These are phyloP conservation scores for Xenopus petersii DNA, from an alignment of 2,797 vertebrate genomes.

Conservation along the genomic window DNA sequence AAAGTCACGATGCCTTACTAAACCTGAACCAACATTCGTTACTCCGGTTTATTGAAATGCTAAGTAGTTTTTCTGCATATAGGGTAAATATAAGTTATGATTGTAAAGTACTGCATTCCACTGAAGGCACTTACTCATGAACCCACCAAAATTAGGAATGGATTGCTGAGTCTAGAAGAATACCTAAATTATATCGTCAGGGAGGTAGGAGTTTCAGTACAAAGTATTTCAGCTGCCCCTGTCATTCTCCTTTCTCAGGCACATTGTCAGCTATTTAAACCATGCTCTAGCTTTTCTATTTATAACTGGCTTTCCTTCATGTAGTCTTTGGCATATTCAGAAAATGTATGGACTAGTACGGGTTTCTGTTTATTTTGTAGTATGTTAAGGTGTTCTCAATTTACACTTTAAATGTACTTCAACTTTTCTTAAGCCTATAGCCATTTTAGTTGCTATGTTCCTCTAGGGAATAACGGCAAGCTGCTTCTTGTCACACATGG, in stretches of 20 bases:
- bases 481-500: no score
- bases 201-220: constrained; percentile 64
- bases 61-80: no score
- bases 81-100: no score
- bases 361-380: neutral
- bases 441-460: no score
- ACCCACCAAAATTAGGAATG: constrained; percentile 7
- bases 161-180: constrained; percentile 3
- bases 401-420: no score
- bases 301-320: constrained; percentile 60
- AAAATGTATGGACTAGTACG: neutral
- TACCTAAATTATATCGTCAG: constrained; percentile 42
- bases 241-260: constrained; percentile 75
- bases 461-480: no score
- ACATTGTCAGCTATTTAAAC: constrained; percentile 71
- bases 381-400: no score
- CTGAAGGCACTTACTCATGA: neutral
- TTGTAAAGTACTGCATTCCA: no score
- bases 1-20: no score
- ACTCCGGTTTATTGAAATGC: no score
- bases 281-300: constrained; percentile 81
- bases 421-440: no score
- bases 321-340: constrained; percentile 3
- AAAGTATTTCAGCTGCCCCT: constrained; percentile 79
- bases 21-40: no score